Conservation (phyloP, 1,140 invertebrate genomes). For the Drosophila auraria region DNA sequence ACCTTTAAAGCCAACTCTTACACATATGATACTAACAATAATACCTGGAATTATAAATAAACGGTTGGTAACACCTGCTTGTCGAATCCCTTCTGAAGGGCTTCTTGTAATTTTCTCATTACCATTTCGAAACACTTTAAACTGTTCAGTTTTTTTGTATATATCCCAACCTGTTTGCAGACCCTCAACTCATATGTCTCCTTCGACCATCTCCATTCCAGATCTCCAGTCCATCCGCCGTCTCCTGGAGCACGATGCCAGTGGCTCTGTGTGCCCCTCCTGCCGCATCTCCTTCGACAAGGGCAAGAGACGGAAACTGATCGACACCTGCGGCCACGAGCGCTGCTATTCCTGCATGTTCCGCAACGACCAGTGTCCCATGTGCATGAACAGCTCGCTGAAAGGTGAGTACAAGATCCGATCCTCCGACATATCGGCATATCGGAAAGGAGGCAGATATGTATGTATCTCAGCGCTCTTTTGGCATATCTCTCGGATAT, state of each 20-base stretch:
- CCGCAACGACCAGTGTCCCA: conserved; percentile 94
- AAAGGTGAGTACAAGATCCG: conserved; percentile 77
- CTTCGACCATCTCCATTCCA: conserved; percentile 85
- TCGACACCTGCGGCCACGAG: conserved; percentile 97
- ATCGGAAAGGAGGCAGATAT: conserved; percentile 7
- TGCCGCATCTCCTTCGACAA: conserved; percentile 97
- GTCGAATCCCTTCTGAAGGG: conserved; percentile 16
- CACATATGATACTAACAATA: conserved; percentile 12
- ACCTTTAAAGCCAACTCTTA: background rate
- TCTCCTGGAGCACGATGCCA: conserved; percentile 84
- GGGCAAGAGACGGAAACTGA: conserved; percentile 96
- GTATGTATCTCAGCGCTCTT: conserved; percentile 22
- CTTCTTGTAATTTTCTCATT: conserved; percentile 35
- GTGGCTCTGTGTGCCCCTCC: conserved; percentile 90
- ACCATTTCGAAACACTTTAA: conserved; percentile 32
- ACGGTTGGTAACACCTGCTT: conserved; percentile 32
- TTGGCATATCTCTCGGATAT: conserved; percentile 53
- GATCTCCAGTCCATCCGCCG: conserved; percentile 90
- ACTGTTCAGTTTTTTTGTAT: background rate
- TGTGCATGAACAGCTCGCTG: conserved; percentile 88
- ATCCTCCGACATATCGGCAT: background rate
- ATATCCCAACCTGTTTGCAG: conserved; percentile 24
- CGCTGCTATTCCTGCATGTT: conserved; percentile 97
- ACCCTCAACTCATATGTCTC: conserved; percentile 27
- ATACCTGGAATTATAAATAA: conserved; percentile 30